Base-by-base conservation (phyloP, 2,888 invertebrate species). In the Xanthorhoe spadicearia region DNA sequence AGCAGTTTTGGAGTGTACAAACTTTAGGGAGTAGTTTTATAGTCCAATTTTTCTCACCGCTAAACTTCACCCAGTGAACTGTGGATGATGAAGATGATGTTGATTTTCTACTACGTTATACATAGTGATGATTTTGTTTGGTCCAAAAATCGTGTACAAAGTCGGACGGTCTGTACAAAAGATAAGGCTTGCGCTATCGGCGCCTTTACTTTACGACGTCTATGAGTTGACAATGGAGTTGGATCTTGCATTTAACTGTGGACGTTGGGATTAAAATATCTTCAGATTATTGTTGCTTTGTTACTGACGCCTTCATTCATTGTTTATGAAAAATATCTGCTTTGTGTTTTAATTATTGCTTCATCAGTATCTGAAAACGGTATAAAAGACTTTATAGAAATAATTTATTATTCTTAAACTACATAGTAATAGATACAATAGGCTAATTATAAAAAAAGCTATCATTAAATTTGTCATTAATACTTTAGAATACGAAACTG, bases 221-320 rank as follows among this genome's bases (percentile, higher is more conserved):
- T 84, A 84, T 87, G 83, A 85, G 77, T 81, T 74, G 76, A 88
- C 87, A 88, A 88, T 83, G 76, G 79, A 73, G 70, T 70, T 69
- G 64, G 69, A 75, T 75, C 77, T 80, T 80, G 81, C 74, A 73
- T 77, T 80, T 84, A 82, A 86, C 82, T 69, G 61, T 56, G 65
- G 67, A 64, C 74, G 78, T 76, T 78, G 78, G 77, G 73, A 69
- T 75, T 80, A 80, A n/a, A 84, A 86, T 86, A 83, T 83, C 83
- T 81, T 74, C 66, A 70, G 77, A 76, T 77, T 76, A 75, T 76
- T 74, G 69, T 69, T 64, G 75, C 73, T 77, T 82, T 83, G 77
- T 83, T 80, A 72, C 69, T 74, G 38, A 68, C 23, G 66, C 62
- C n/a, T 38, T 59, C 43, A 28, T 60, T 50, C 46, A 52, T 19